These are phyloP conservation scores for Aurelia coerulea DNA, from an alignment of 30 jellyfish, hydroid and myxozoan species.

Conservation along the genomic window DNA sequence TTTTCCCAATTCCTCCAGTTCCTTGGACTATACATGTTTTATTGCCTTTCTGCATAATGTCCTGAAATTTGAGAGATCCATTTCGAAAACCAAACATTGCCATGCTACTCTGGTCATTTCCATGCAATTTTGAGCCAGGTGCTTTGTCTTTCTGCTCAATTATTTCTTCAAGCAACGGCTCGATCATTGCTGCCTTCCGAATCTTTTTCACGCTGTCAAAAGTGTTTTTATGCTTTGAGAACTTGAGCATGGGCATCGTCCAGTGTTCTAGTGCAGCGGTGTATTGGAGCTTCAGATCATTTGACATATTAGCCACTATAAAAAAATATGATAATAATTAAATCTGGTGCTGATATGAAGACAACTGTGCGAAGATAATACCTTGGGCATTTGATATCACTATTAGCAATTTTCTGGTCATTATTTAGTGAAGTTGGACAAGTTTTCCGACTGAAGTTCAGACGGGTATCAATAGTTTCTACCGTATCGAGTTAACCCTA, in stretches of 20 bases:
- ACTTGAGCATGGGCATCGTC: conserved; percentile 1
- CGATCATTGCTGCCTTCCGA: background rate
- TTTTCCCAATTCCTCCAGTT: background rate
- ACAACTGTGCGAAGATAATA: too few relatives aligned
- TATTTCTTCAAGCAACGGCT: background rate
- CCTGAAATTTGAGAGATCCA: background rate
- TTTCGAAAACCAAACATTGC: too few relatives aligned
- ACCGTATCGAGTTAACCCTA: too few relatives aligned
- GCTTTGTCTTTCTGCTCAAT: background rate
- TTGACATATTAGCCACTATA: background rate
- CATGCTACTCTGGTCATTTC: too few relatives aligned
- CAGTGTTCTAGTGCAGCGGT: background rate
- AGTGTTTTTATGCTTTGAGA: background rate
- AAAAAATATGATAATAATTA: too few relatives aligned
- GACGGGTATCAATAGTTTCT: too few relatives aligned
- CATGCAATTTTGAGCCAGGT: too few relatives aligned
- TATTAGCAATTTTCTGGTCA: too few relatives aligned
- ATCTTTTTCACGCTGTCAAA: background rate
- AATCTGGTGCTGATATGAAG: too few relatives aligned
- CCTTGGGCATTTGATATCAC: too few relatives aligned
- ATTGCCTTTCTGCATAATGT: background rate
- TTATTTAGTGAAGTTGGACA: too few relatives aligned
- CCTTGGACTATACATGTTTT: background rate
- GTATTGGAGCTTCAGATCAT: background rate
- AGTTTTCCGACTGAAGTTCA: too few relatives aligned